Base-by-base conservation (phyloP, 2,113 vertebrate species). In the Perognathus longimembris region DNA sequence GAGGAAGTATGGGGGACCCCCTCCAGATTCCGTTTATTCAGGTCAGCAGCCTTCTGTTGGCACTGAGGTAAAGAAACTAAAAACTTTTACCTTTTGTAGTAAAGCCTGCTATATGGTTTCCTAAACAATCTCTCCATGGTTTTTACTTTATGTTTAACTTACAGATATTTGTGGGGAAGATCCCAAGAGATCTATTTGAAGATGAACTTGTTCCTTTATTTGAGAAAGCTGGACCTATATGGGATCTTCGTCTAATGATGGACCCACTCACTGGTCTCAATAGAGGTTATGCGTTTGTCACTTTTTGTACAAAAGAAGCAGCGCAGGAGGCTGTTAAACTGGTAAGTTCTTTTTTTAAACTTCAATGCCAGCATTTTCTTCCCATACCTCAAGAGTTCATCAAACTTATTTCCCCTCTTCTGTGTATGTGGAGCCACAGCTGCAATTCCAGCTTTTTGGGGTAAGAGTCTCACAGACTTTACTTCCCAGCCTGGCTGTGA, bases 221-320 rank as follows among this genome's bases (percentile, higher is more conserved):
- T 98, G 99, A 99, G 97, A 99, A 99, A 97, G 99, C 99, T 3
- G 99, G 99, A 59, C 98, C 98, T 63, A 99, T 99, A 97, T 99
- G 99, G 99, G 99, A 99, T 98, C 98, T 99, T 22, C 97, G 99
- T 90, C 98, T 99, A 91, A 99, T 99, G 99, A 99, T 99, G 99
- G 99, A 99, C 97, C 99, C 99, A 1, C 98, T 99, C 38, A 99
- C 99, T 59, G 99, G 99, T 93, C 98, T 99, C 93, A 99, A 99
- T 97, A 97, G 99, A 95, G 99, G 99, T 96, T 99, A 99, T 94
- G 99, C 99, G 97, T 99, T 99, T 97, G 98, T 99, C 98, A 99
- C 99, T 10, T 99, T 99, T 98, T 99, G 99, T 98, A 99, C 98
- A 96, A 99, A 99, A 98, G 99, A 99, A 78, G 99, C 99, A 40